Evolutionary conservation across 2,888 invertebrate genomes (phyloP), one percentile per base, ranked within the genome.

Genomic region (Diarsia brunnea): DNA sequence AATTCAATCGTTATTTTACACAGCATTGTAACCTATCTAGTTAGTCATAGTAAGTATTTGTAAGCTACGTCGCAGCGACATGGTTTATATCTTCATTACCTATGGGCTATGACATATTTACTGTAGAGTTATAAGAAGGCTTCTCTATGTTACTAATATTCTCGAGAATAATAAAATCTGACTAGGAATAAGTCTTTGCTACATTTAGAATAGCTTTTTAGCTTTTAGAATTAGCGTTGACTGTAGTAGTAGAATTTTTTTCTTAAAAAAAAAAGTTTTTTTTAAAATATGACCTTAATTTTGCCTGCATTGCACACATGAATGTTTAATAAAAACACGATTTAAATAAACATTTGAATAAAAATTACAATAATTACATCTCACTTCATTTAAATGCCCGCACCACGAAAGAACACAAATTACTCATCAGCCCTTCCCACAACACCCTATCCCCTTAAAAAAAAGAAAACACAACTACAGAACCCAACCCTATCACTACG

Each of bases 391-490:
- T 53, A 12, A 51, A 21, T 8, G 0, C 0, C 31, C 0, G 21
- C 24, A 51, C 1, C 27, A 49, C 27, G 43, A 27, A 70, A 12
- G 8, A 21, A 21, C 4, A 71, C 7, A 43, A 14, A 38, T 43
- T 21, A 21, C 47, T 21, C 14, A 70, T 19, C 14, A 53, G 47
- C 7, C 12, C 4, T 24, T 19, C 1, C 5, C 43, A 38, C 49
- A 27, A 51, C 53, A 67, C 4, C 53, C 8, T 47, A n/a, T 19
- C 38, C n/a, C 16, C 11, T 10, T 11, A 58, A 0, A 68, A 4
- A 66, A 76, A 72, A 66, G n/a, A 60, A 68, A 58, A 55, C 31
- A 75, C 16, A 24, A 16, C 14, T 58, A 16, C 14, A n/a, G 4
- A n/a, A 43, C 19, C 24, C 8, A 64, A 31, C 55, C 24, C 38